Evolutionary conservation across 1,140 invertebrate genomes (phyloP).

Genomic region (Coptotermes formosanus): DNA sequence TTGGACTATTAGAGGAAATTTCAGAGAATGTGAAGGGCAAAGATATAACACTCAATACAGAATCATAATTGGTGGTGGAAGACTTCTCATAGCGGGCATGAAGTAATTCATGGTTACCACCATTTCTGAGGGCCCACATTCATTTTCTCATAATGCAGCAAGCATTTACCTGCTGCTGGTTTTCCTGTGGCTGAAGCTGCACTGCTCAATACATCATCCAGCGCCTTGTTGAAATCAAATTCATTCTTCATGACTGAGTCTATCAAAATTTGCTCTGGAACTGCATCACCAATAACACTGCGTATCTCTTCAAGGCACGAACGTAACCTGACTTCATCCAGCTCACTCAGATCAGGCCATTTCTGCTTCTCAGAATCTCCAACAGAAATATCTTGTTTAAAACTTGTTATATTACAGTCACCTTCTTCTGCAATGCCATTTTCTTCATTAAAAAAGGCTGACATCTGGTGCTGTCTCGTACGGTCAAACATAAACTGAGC

Average conservation of each 20-base stretch:
- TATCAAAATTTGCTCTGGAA: slow-evolving; percentile 67
- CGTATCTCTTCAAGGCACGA: slow-evolving; percentile 82
- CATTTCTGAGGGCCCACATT: no score
- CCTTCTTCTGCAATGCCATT: slow-evolving; percentile 74
- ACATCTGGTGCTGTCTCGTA: slow-evolving; percentile 64
- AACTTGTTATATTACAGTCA: slow-evolving; percentile 46
- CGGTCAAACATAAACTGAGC: slow-evolving; percentile 86
- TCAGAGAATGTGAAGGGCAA: no score
- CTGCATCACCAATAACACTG: slow-evolving; percentile 74
- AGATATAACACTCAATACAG: no score
- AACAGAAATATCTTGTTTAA: background rate
- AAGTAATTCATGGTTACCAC: no score
- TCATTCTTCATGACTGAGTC: slow-evolving; percentile 63
- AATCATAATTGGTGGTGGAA: no score
- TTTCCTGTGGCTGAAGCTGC: slow-evolving; percentile 35
- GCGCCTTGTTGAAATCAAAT: slow-evolving; percentile 68
- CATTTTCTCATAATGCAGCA: no score
- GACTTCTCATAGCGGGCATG: no score
- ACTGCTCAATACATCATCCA: slow-evolving; percentile 67
- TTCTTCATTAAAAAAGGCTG: slow-evolving; percentile 65
- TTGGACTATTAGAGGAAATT: no score
- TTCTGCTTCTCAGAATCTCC: slow-evolving; percentile 40
- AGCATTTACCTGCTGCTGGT: slow-evolving; percentile 31
- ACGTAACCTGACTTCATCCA: slow-evolving; percentile 69
- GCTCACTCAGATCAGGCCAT: slow-evolving; percentile 57